These are phyloP conservation scores for Saccostrea echinata DNA, from an alignment of 1,140 invertebrate genomes.

Conservation along the genomic window DNA sequence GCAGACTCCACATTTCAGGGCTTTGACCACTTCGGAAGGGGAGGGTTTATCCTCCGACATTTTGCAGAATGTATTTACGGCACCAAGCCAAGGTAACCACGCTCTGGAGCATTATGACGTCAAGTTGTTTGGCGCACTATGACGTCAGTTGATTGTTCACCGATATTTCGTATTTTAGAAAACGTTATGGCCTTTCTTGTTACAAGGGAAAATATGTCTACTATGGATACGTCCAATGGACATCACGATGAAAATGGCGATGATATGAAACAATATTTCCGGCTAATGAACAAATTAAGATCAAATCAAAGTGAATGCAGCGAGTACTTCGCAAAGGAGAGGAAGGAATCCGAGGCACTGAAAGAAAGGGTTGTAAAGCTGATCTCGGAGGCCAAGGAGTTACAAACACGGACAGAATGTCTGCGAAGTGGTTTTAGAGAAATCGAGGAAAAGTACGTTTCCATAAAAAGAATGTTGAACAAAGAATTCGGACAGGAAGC, in stretches of 20 bases:
- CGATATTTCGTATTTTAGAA: neutral
- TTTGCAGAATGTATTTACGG: conserved; percentile 27
- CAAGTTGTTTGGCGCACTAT: neutral
- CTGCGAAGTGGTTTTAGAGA: conserved; percentile 15
- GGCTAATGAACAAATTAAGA: neutral
- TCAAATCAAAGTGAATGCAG: conserved; percentile 26
- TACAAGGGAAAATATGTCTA: neutral
- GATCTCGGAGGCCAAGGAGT: neutral
- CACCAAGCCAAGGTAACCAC: neutral
- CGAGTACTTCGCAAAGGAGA: conserved; percentile 1
- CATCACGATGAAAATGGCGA: neutral
- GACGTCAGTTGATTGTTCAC: conserved; percentile 29
- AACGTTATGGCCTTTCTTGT: neutral
- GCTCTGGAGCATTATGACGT: neutral
- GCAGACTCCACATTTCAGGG: conserved; percentile 43
- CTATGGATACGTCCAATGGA: neutral
- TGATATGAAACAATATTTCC: conserved; percentile 1
- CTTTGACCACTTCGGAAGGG: conserved; percentile 16
- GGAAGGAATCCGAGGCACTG: neutral
- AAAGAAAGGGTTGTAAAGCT: neutral
- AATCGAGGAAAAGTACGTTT: conserved; percentile 6
- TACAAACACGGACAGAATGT: neutral
- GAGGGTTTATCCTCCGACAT: neutral
- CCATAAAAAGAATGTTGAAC: neutral
- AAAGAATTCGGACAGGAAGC: conserved; percentile 13